Evolutionary conservation across 2,888 invertebrate species (phyloP), one percentile per base, ranked within the genome.

Genomic region (Sepiola atlantica): DNA sequence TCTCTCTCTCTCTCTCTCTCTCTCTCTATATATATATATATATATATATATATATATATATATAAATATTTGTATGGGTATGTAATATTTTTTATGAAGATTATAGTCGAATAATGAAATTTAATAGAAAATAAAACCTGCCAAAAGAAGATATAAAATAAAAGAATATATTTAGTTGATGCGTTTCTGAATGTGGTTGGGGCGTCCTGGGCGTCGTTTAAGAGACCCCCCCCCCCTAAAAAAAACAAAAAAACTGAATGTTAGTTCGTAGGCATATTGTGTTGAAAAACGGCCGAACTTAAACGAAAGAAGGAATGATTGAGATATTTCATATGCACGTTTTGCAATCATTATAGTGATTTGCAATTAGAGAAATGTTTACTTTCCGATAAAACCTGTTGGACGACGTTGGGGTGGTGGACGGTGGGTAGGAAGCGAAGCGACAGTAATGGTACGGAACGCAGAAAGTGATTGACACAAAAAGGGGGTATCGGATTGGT

Each of bases 311-410:
- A 77, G 16, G 77, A 32, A n/a, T 77, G 77, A 77, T 77, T 77
- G 77, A 77, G 77, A 14, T 32, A n/a, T 77, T 77, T 77, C 77
- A 77, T 77, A 77, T 77, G 77, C 77, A 32, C 77, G 77, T 18
- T 77, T 45, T n/a, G 32, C 1, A 32, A 32, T 77, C 77, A 77
- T 77, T 77, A 77, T 77, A 77, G 77, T n/a, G 77, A 77, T 77
- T 77, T 77, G 77, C 77, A 77, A 77, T 77, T 77, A 77, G 77
- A 12, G 77, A 32, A 77, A 77, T 77, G 77, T 77, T 77, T 77
- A 77, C 77, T 32, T 77, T 77, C n/a, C 77, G 77, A 77, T 77
- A 77, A 77, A 77, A 77, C 77, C 77, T 77, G 77, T 77, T 77
- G 77, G 77, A 77, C 77, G 32, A n/a, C 45, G 45, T 45, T 45